These are phyloP conservation scores for Hystrix brachyura DNA, from an alignment of 2,113 vertebrate genomes.

Conservation along the genomic window DNA sequence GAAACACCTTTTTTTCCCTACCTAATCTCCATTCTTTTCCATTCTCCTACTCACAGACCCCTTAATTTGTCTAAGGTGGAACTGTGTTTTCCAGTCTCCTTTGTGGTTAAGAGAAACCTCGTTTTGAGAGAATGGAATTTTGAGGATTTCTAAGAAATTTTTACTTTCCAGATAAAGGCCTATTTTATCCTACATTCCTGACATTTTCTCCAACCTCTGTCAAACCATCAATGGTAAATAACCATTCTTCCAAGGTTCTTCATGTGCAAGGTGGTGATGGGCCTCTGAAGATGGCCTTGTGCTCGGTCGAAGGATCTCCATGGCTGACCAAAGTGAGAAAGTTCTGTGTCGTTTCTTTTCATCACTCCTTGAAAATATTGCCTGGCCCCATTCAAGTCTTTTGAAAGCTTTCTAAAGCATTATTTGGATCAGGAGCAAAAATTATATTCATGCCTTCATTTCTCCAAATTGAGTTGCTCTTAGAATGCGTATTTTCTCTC, in stretches of 20 bases:
- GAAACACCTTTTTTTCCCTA: rapidly evolving
- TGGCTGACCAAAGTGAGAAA: not conserved
- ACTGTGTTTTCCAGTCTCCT: not conserved
- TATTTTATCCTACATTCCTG: not conserved
- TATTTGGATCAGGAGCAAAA: constrained; percentile 72
- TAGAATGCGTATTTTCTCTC: constrained; percentile 48
- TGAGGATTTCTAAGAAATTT: not conserved
- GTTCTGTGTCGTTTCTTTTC: not conserved
- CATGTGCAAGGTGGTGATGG: not conserved
- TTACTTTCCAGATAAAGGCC: not conserved
- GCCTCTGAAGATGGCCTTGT: not conserved
- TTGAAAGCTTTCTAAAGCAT: constrained; percentile 28
- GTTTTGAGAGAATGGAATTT: constrained; percentile 4
- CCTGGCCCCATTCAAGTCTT: not conserved
- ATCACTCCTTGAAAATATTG: not conserved
- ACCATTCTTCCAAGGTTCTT: not conserved
- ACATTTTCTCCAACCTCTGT: not conserved
- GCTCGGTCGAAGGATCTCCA: not conserved
- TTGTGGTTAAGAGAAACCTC: not conserved
- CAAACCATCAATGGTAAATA: not conserved
- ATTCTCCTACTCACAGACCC: not conserved
- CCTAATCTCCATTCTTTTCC: not conserved
- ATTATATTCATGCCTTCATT: constrained; percentile 79
- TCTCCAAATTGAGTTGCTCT: constrained; percentile 77
- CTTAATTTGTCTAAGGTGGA: not conserved